Evolutionary conservation across 2,797 vertebrate genomes (phyloP).

Genomic region (Lagorchestes hirsutus): DNA sequence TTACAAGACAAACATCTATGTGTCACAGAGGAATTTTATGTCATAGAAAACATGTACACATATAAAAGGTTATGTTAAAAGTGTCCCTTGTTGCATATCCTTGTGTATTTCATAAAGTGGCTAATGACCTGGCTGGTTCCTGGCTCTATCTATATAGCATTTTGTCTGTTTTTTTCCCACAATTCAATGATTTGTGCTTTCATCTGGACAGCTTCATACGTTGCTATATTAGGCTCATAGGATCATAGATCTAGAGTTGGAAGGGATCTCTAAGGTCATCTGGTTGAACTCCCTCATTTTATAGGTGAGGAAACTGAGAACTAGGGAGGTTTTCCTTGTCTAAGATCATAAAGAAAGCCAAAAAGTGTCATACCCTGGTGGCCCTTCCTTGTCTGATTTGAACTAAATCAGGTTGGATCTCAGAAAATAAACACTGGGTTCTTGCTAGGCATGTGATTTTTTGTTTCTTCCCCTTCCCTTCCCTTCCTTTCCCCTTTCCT

Average conservation of each 20-base stretch:
- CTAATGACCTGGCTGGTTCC: not conserved
- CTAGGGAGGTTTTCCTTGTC: not conserved
- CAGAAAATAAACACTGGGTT: not conserved
- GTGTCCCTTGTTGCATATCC: not conserved
- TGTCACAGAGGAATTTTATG: not conserved
- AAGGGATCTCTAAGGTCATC: not conserved
- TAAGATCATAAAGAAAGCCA: not conserved
- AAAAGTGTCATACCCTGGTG: not conserved
- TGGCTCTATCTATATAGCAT: not conserved
- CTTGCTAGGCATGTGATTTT: not conserved
- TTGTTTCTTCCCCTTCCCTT: too few relatives aligned
- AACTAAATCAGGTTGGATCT: not conserved
- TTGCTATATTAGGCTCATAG: not conserved
- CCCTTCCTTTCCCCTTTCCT: too few relatives aligned
- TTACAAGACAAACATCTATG: not conserved
- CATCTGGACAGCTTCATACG: not conserved
- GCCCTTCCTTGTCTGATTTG: not conserved
- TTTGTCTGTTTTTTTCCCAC: not conserved
- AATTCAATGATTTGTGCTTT: not conserved
- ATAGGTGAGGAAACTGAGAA: not conserved
- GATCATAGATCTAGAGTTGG: not conserved
- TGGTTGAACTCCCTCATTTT: not conserved
- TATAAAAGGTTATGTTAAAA: not conserved
- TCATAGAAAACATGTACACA: not conserved
- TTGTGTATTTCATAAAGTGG: not conserved